Evolutionary conservation across 35 echinoderm and acorn worm species (phyloP), one percentile per base, ranked within the genome.

Genomic region (Diadema setosum): DNA sequence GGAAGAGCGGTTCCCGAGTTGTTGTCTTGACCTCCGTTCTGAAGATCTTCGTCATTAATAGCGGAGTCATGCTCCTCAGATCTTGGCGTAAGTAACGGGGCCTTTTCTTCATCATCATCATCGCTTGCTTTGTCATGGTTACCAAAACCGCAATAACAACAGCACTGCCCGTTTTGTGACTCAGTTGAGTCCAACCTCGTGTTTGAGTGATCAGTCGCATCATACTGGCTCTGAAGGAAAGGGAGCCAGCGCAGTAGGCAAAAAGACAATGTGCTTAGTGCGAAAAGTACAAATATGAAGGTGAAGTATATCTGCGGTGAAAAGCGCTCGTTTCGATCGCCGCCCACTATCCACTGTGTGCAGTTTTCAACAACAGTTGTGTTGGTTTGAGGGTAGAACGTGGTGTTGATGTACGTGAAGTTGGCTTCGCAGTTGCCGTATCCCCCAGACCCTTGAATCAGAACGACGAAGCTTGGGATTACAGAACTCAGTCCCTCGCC

Each of bases 231-330:
- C 37, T 41, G 12, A 4, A 44, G 2, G 4, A 95, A 32, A 17
- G 96, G 96, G 24, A 95, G 83, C 57, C 87, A 43, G 30, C 94
- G 91, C 5, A 99, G 64, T 17, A 92, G 55, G 5, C 80, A 58
- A 45, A 99, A 99, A 0, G 93, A 85, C 21, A 80, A 40, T 17
- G 81, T 75, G 40, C 93, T 89, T 15, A 50, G 5, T 1, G 63
- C 23, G 83, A 99, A 89, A 89, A 94, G 92, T 12, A 65, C 50
- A 57, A 83, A 86, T 17, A 99, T 75, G 35, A 99, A 94, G 6
- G 75, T 44, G 46, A 95, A 99, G 84, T 92, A 99, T 12, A 86
- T 86, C 23, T 99, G 65, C 2, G 92, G 89, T 42, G 92, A 81
- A 56, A 99, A 99, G 4, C 81, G 85, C 2, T 89, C 96, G 5